Base-by-base conservation (phyloP, 1,140 invertebrate genomes). In the Brachionus koreanus region DNA sequence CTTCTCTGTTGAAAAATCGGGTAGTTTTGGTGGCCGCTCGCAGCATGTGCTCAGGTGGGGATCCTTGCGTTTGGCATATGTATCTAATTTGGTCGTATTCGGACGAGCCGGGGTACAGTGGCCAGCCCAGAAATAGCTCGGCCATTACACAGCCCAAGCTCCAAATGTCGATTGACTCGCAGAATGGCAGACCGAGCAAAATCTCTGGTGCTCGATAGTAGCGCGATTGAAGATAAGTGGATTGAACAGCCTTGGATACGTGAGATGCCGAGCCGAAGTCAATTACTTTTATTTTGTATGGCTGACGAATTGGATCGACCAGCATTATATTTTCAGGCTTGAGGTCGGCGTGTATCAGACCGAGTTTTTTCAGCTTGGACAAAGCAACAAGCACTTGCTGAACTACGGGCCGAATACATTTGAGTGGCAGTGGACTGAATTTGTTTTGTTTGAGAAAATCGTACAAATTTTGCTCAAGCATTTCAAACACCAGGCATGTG, bases 311-410 rank as follows among this genome's bases (percentile, higher is more conserved):
- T 37, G 97, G 98, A 90, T 99, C 97, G 75, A 98, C 96, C 85
- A 99, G 89, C 97, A 99, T 99, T 85, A 99, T 99, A 89, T 99
- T 99, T 90, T 99, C 98, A 9, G 98, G 98, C 89, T 99, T 99
- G 84, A 99, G 90, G 89, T 99, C 98, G 75, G 97, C 98, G 90
- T 99, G 98, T 87, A 99, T 99, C 85, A 99, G 90, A 83, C 97
- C 97, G 85, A 99, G 91, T 93, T 98, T 95, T 92, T 98, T 98
- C 5, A 99, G 91, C 90, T 99, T 99, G 46, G 98, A 92, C 87
- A 99, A 92, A 84, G 98, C 97, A 13, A 97, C 33, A 5, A 61
- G 12, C 75, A 99, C 96, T 91, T 99, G 98, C 89, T 98, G 96
- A 84, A 98, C 91, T 86, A 99, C 98, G 49, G 97, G 98, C 87